These are phyloP conservation scores for Calonectris borealis DNA, from an alignment of 2,113 vertebrate species.

Conservation along the genomic window DNA sequence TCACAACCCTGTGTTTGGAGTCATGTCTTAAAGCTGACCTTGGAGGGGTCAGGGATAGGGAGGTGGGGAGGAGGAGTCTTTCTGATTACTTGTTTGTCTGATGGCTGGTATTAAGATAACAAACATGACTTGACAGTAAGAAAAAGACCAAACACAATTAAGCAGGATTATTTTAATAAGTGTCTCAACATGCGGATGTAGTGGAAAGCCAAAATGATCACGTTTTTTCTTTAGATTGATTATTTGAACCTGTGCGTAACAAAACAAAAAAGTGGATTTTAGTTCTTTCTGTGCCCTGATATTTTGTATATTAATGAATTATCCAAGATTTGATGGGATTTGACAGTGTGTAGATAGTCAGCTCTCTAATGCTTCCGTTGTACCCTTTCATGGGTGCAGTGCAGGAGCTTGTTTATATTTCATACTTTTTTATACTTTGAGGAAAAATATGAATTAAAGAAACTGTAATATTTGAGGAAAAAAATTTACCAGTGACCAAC, in stretches of 20 bases:
- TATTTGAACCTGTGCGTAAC: constrained; percentile 76
- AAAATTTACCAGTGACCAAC: constrained; percentile 67
- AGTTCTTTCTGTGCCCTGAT: constrained; percentile 81
- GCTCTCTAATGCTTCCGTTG: constrained; percentile 81
- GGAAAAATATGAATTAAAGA: constrained; percentile 75
- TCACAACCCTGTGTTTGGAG: constrained; percentile 99
- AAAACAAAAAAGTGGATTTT: constrained; percentile 81
- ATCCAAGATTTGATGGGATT: constrained; percentile 79
- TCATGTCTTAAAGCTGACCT: constrained; percentile 92
- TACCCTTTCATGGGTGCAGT: constrained; percentile 73
- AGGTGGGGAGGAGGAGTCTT: constrained; percentile 67
- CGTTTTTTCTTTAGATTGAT: constrained; percentile 79
- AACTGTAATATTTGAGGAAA: constrained; percentile 75
- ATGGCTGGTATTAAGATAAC: constrained; percentile 77
- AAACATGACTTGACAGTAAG: constrained; percentile 78
- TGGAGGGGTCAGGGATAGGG: constrained; percentile 60
- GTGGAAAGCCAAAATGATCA: constrained; percentile 81
- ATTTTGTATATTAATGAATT: constrained; percentile 83
- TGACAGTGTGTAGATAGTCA: constrained; percentile 80
- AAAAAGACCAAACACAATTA: constrained; percentile 82
- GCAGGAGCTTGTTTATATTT: constrained; percentile 93
- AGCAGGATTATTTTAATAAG: constrained; percentile 83
- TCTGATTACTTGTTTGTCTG: constrained; percentile 81
- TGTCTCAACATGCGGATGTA: constrained; percentile 79
- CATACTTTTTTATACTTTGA: constrained; percentile 93